Evolutionary conservation across 2,113 vertebrate genomes (phyloP).

Genomic region (Arvicanthis niloticus): DNA sequence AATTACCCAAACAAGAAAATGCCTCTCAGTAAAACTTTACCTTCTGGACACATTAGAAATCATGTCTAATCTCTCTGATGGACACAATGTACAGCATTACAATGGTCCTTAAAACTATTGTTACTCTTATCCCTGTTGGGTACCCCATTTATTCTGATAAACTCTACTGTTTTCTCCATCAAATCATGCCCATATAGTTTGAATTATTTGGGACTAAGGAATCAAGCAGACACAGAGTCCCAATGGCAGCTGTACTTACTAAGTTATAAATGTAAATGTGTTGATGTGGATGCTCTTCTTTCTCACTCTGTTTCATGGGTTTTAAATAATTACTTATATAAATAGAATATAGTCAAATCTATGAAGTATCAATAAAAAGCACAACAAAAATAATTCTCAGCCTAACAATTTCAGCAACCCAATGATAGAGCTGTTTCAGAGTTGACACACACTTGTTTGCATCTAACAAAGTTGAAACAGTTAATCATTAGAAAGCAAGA

Average conservation of each 20-base stretch:
- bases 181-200: not conserved
- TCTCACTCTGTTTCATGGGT: fast-evolving
- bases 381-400: not conserved
- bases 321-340: not conserved
- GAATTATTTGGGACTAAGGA: not conserved
- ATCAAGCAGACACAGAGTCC: not conserved
- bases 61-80: not conserved
- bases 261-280: not conserved
- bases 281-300: not conserved
- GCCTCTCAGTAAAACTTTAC: not conserved
- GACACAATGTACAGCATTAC: not conserved
- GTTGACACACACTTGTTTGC: not conserved
- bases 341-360: not conserved
- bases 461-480: not conserved
- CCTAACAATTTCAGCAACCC: not conserved
- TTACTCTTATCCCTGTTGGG: not conserved
- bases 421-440: not conserved
- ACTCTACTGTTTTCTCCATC: not conserved
- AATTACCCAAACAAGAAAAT: not conserved
- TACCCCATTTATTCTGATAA: not conserved
- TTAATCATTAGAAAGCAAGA: not conserved
- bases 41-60: not conserved
- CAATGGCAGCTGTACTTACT: not conserved
- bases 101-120: not conserved
- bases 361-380: not conserved